Percentiles rank a stretch among this genome's conserved stretches.
Conservation (phyloP, 2,113 vertebrate genomes). For the Empidonax alnorum region DNA sequence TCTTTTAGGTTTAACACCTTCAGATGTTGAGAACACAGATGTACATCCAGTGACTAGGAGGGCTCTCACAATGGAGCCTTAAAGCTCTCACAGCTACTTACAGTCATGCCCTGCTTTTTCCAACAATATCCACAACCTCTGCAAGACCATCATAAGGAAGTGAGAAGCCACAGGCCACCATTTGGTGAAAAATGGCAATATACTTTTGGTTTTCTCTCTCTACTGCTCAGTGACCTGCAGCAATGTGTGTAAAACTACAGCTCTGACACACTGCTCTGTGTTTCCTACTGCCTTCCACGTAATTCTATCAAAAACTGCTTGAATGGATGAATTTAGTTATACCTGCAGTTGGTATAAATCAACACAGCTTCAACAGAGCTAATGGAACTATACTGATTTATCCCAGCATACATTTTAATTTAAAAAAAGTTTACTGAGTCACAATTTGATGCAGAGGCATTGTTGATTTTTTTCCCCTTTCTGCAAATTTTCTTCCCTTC, state of each 20-base stretch:
- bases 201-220: neutral
- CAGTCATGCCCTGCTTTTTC: neutral
- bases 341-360: conserved; percentile 9
- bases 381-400: neutral
- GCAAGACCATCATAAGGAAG: neutral
- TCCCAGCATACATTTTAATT: neutral
- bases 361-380: neutral
- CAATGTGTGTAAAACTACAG: neutral
- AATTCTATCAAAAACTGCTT: neutral
- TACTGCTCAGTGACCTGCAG: neutral
- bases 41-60: neutral
- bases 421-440: neutral
- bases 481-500: neutral
- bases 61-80: neutral
- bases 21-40: neutral
- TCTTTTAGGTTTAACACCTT: neutral
- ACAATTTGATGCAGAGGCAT: neutral
- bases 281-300: neutral
- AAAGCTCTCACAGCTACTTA: neutral
- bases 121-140: neutral
- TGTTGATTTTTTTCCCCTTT: neutral
- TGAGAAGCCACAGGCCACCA: neutral
- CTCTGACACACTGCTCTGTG: neutral
- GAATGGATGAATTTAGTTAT: neutral
- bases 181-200: neutral